Evolutionary conservation across 2,797 vertebrate species (phyloP).

Genomic region (Emys orbicularis): DNA sequence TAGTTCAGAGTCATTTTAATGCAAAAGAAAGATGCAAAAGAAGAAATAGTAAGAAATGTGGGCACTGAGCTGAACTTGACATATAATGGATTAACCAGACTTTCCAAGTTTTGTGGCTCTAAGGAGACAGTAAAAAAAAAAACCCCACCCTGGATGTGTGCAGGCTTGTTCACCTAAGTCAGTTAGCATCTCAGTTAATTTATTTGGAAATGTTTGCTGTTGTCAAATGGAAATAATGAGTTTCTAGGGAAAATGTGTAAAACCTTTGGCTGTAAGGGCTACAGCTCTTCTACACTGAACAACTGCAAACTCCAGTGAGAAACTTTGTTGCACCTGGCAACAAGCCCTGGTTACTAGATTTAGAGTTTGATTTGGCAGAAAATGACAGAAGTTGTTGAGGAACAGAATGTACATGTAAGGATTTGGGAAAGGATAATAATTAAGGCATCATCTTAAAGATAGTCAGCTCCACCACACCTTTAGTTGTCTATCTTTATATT

Average conservation of each 20-base stretch:
- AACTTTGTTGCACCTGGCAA: background rate
- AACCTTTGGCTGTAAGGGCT: background rate
- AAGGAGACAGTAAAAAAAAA: background rate
- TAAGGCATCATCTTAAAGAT: background rate
- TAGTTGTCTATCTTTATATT: background rate
- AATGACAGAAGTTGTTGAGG: background rate
- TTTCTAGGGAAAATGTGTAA: background rate
- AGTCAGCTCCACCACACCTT: background rate
- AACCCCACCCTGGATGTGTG: accelerated
- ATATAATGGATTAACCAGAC: background rate
- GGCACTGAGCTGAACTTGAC: background rate
- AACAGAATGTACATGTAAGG: background rate
- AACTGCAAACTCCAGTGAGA: background rate
- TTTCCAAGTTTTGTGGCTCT: background rate
- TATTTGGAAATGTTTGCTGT: background rate
- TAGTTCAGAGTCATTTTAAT: background rate
- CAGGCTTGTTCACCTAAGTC: background rate
- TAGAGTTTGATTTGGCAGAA: background rate
- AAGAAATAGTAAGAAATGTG: background rate
- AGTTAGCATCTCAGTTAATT: background rate
- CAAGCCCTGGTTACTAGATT: background rate
- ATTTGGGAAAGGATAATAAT: background rate
- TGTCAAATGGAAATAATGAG: background rate
- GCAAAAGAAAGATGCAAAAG: background rate
- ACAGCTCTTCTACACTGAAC: background rate